Base-by-base conservation (phyloP, 1,140 invertebrate species). In the Lucilia cuprina region DNA sequence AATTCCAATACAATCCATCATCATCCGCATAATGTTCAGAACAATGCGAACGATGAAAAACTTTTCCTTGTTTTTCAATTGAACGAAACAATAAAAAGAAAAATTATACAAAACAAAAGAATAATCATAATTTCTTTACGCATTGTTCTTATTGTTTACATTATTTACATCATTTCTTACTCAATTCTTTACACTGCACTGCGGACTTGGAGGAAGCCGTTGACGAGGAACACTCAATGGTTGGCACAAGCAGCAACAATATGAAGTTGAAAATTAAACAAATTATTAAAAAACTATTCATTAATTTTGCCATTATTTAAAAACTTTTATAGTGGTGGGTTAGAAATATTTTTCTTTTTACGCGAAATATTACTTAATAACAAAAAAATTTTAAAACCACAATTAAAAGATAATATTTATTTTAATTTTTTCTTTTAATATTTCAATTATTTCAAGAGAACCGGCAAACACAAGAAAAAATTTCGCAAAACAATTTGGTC, bases 131-230 rank as follows among this genome's bases (percentile, higher is more conserved):
- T 41, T 41, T 41, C 41, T 41, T 41, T 60, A 60, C 55, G 14
- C n/a, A 60, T 60, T 60, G 14, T 60, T 60, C 55, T 25, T 21
- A 70, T 70, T 19, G n/a, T 60, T 60, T 60, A 60, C 55, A 60
- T n/a, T 10, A 7, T 70, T 70, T 70, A 70, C 65, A 21, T 21
- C 7, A 78, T 17, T 35, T 65, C 82, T 83, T 83, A 84, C 84
- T 84, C 70, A 84, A 35, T 82, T 84, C 84, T 82, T 84, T 84
- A 65, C 84, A 84, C 74, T 49, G 41, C 19, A n/a, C 2, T 7
- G 55, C 55, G 14, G 13, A n/a, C 2, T n/a, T 17, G 0, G 55
- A 60, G 2, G 5, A 60, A 17, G 55, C 14, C 55, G n/a, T 21
- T 70, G 65, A 70, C 19, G 65, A 70, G 14, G 41, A 80, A 80